Base-by-base conservation (phyloP, 30 jellyfish, hydroid and myxozoan species). In the Rhopilema esculentum region DNA sequence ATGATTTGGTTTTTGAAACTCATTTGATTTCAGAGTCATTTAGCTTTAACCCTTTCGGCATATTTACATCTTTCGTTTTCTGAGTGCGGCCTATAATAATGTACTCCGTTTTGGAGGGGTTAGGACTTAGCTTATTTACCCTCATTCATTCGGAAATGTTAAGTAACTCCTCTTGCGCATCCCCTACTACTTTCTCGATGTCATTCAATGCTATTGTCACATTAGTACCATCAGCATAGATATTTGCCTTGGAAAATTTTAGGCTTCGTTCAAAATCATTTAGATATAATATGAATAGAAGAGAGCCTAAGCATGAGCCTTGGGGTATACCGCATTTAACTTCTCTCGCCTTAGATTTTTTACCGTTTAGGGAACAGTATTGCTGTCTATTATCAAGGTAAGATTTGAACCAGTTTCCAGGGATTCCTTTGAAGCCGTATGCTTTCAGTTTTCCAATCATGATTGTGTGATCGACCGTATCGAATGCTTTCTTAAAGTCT, bases 401-500 rank as follows among this genome's bases (percentile, higher is more conserved):
- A 7, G 88, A 84, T 20, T 50, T 27, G 50, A 70, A 69, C 92
- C 88, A 84, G 0, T 68, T 48, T 18, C 64, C 31, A 4, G 79
- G 65, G 7, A 20, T 51, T 33, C 86, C 79, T 51, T 79, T 69
- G 16, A 84, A 31, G n/a, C 78, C 92, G 71, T 84, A 84, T n/a
- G 69, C 26, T 48, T 4, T 23, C 18, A 84, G 88, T 84, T 84
- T 72, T n/a, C 72, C 67, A 6, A 84, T 21, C 16, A 84, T 8
- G 0, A 84, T 84, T 22, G 48, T 52, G 66, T 28, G 81, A 51
- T 72, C 50, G 23, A 84, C 88, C 48, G 93, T 69, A 50, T 84
- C 89, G 76, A 84, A 84, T 31, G 92, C 88, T 52, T 84, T 84
- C 18, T 49, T 52, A n/a, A 84, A 49, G 66, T 69, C 93, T 4